Evolutionary conservation across 2,888 invertebrate genomes (phyloP).

Genomic region (Blastobasis adustella): DNA sequence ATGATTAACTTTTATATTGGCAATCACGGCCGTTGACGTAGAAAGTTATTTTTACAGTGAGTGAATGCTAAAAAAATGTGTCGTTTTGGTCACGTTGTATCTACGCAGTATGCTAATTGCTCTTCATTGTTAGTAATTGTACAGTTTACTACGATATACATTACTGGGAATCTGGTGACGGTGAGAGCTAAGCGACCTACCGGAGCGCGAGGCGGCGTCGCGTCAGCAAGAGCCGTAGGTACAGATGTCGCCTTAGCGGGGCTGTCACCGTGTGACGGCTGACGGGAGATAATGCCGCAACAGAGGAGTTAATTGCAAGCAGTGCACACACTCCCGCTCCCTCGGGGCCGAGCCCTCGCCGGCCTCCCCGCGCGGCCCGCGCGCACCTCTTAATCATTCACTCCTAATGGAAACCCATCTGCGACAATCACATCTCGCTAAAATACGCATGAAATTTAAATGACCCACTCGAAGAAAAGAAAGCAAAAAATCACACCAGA

Average conservation of each 20-base stretch:
- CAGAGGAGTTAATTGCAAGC: slow-evolving; percentile 69
- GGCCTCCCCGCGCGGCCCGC: slow-evolving; percentile 27
- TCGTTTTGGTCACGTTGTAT: no score
- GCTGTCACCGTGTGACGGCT: slow-evolving; percentile 19
- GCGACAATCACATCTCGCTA: slow-evolving; percentile 33
- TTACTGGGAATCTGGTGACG: no score
- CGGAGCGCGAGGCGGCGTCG: no score
- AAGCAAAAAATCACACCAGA: slow-evolving; percentile 42
- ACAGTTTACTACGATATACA: no score
- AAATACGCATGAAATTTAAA: slow-evolving; percentile 69
- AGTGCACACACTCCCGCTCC: slow-evolving; percentile 52
- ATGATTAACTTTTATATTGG: slow-evolving; percentile 64
- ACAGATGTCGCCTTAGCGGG: slow-evolving; percentile 20
- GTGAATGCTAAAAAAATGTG: no score
- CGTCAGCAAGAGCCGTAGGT: slow-evolving; percentile 6
- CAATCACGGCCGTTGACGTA: slow-evolving; percentile 41
- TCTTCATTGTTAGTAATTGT: no score
- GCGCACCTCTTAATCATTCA: slow-evolving; percentile 64
- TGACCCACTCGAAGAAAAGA: slow-evolving; percentile 46
- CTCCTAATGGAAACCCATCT: slow-evolving; percentile 62
- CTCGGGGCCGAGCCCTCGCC: slow-evolving; percentile 41
- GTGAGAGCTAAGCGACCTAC: no score
- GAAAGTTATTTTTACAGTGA: slow-evolving; percentile 26
- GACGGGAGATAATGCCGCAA: slow-evolving; percentile 54
- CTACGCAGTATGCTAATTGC: no score